These are phyloP conservation scores for Lacerta agilis DNA, from an alignment of 2,797 vertebrate genomes.

Conservation along the genomic window DNA sequence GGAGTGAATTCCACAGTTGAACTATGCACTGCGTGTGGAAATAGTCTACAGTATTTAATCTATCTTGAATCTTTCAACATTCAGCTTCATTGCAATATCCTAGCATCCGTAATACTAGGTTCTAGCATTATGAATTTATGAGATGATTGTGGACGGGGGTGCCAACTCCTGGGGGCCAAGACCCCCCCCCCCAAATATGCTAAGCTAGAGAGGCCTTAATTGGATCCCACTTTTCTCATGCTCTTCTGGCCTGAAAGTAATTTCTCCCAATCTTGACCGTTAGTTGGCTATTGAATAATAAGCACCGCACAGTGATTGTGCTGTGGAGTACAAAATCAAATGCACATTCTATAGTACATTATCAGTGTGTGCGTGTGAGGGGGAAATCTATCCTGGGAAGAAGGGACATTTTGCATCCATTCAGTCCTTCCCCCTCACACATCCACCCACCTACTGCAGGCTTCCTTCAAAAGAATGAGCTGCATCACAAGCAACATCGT, in stretches of 20 bases:
- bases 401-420: constrained; percentile 72
- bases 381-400: constrained; percentile 67
- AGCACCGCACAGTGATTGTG: not conserved
- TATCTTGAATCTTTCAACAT: no score
- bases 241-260: not conserved
- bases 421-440: constrained; percentile 66
- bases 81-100: no score
- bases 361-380: constrained; percentile 56
- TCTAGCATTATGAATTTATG: no score
- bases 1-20: no score
- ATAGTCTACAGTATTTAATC: no score
- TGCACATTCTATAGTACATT: constrained; percentile 43
- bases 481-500: constrained; percentile 43
- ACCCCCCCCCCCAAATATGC: no score
- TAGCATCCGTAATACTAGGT: no score
- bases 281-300: no score
- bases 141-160: no score
- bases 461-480: constrained; percentile 65
- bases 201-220: no score
- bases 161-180: no score
- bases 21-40: no score
- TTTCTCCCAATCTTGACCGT: not conserved
- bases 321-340: constrained; percentile 26
- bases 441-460: constrained; percentile 62
- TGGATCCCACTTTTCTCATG: not conserved